Evolutionary conservation across 37 sponge, comb jelly and placozoan species (phyloP), one percentile per base, ranked within the genome.

Genomic region (Beroe ovata): DNA sequence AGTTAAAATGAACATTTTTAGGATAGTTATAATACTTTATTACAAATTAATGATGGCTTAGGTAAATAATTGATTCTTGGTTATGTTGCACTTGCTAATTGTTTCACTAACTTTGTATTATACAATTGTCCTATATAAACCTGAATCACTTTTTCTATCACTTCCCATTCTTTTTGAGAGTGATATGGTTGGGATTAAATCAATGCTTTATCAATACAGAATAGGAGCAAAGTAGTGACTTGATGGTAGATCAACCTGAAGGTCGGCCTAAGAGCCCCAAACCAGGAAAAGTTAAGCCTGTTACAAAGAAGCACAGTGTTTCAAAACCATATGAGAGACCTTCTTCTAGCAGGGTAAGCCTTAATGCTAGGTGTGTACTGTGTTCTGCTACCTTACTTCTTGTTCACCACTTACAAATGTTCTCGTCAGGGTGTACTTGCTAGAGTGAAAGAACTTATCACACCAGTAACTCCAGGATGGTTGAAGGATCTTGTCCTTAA

Each of bases 381-480:
- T n/a, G n/a, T n/a, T n/a, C n/a, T n/a, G n/a, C n/a, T n/a, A n/a
- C n/a, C n/a, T n/a, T n/a, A n/a, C n/a, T n/a, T n/a, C n/a, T n/a
- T n/a, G n/a, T n/a, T n/a, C n/a, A n/a, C n/a, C n/a, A n/a, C n/a
- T n/a, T n/a, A n/a, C n/a, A n/a, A n/a, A n/a, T n/a, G n/a, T n/a
- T n/a, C 20, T 25, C 29, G 4, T 77, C 41, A 77, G 84, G 84
- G 84, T 42, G 84, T 77, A 41, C 29, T 77, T 2, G 84, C 84
- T 1, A 30, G 84, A 40, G 84, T 77, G 22, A 77, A 77, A 54
- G 84, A 77, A 35, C 28, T 77, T 1, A 77, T 77, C 21, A 77
- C 84, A 3, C 84, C 84, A 21, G 84, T 77, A 25, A 77, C 84
- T 1, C 84, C 84, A 77, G 84, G 84, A 37, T 77, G 84, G 84